Base-by-base conservation (phyloP, 2,888 invertebrate genomes). In the Diarsia rubi region DNA sequence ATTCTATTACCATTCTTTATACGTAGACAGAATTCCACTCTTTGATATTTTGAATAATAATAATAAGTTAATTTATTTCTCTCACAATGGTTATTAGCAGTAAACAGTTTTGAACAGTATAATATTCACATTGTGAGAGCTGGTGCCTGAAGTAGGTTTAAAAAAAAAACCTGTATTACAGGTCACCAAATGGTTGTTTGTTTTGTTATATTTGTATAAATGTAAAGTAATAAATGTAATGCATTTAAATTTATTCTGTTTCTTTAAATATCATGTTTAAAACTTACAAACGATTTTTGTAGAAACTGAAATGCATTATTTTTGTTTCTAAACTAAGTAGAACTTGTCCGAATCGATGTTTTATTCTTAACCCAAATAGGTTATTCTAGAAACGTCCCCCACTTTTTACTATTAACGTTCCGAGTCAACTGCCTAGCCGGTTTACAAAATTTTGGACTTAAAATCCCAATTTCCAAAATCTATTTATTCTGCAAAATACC, bases 1-100 rank as follows among this genome's bases (percentile, higher is more conserved):
- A 54, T 47, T 78, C 42, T 14, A n/a, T 78, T 63, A 44, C 44
- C 52, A 52, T 45, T 47, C 27, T 12, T 37, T 62, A 44, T 37
- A 14, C n/a, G 42, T n/a, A 19, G n/a, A 37, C 0, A 63, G 44
- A 5, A 42, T 45, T 71, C 21, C 4, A 21, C 2, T 37, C 11
- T n/a, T 52, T 62, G 12, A 73, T 62, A 12, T 74, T 73, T 37
- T 73, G 21, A n/a, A n/a, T n/a, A n/a, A n/a, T n/a, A n/a, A n/a
- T n/a, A n/a, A n/a, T n/a, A n/a, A n/a, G n/a, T n/a, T n/a, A n/a
- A n/a, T n/a, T n/a, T n/a, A n/a, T n/a, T n/a, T n/a, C n/a, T n/a
- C n/a, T n/a, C n/a, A n/a, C n/a, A n/a, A n/a, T n/a, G n/a, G n/a
- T n/a, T n/a, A n/a, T n/a, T n/a, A n/a, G n/a, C n/a, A n/a, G n/a